These are phyloP conservation scores for Bimastos eiseni DNA, from an alignment of 2,888 invertebrate species.

Conservation along the genomic window DNA sequence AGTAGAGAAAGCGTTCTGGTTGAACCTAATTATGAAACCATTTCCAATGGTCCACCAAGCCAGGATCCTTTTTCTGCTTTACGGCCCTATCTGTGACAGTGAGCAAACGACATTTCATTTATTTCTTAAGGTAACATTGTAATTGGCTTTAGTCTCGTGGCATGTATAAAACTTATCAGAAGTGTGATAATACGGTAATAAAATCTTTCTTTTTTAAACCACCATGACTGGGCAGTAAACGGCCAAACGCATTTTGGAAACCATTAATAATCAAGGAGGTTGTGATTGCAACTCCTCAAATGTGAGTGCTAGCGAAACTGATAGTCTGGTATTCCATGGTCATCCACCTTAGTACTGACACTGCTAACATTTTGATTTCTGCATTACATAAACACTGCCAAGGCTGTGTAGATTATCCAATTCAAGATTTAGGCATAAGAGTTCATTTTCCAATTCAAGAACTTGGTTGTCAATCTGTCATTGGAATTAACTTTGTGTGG, in stretches of 20 bases:
- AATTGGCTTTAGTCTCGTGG: neutral
- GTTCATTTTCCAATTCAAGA: neutral
- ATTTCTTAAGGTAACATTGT: neutral
- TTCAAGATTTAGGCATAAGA: neutral
- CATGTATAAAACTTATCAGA: neutral
- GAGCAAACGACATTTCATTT: neutral
- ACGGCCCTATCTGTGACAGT: constrained; percentile 50
- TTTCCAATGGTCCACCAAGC: constrained; percentile 61
- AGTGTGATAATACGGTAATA: neutral
- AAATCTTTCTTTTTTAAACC: neutral
- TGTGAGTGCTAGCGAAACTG: too few relatives aligned
- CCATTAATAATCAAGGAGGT: too few relatives aligned
- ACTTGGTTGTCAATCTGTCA: neutral
- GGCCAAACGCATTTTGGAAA: too few relatives aligned
- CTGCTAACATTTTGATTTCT: neutral
- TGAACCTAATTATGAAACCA: constrained; percentile 57
- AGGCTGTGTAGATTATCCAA: neutral
- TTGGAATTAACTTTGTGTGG: too few relatives aligned
- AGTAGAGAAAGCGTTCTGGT: constrained; percentile 59
- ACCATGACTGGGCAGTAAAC: neutral
- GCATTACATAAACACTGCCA: neutral
- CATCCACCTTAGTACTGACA: too few relatives aligned
- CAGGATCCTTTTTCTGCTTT: constrained; percentile 57
- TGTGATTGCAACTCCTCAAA: too few relatives aligned
- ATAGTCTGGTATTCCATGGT: too few relatives aligned